Conservation (phyloP, 2,888 invertebrate species). For the Drosophila monieri region DNA sequence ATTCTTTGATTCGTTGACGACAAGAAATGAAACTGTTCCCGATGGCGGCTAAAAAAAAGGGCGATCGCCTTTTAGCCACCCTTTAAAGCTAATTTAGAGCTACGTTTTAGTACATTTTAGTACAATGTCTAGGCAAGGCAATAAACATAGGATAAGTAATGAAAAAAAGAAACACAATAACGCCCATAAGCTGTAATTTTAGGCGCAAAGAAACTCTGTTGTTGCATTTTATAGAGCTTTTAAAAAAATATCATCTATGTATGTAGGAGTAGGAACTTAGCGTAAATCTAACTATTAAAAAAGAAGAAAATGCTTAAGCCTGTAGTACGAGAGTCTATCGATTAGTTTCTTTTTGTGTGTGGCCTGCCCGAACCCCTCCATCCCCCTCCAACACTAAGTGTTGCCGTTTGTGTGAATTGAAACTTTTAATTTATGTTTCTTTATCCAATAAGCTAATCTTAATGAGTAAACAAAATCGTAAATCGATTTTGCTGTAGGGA, state of each 20-base stretch:
- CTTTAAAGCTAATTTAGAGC: conserved; percentile 53
- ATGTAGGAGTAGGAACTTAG: conserved; percentile 20
- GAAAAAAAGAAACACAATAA: conserved; percentile 8
- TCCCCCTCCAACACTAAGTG: conserved; percentile 64
- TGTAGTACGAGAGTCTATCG: conserved; percentile 57
- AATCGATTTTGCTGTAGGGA: conserved; percentile 61
- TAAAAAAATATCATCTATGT: conserved; percentile 36
- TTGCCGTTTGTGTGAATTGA: conserved; percentile 53
- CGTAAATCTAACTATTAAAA: conserved; percentile 26
- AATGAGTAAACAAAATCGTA: conserved; percentile 50
- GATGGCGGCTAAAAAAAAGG: neutral
- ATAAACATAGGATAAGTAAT: conserved; percentile 48
- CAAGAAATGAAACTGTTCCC: conserved; percentile 21
- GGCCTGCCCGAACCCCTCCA: neutral
- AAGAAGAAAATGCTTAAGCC: conserved; percentile 7
- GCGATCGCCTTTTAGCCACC: conserved; percentile 3
- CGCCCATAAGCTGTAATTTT: conserved; percentile 26
- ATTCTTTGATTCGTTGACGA: neutral
- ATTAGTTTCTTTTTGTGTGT: conserved; percentile 39
- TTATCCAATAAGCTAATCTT: conserved; percentile 64
- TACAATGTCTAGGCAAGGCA: conserved; percentile 68
- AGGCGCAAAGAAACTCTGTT: conserved; percentile 42
- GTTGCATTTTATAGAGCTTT: conserved; percentile 59
- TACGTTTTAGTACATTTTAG: conserved; percentile 75
- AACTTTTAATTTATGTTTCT: conserved; percentile 65